Evolutionary conservation across 2,888 invertebrate genomes (phyloP).

Genomic region (Tetheella fluctuosa): DNA sequence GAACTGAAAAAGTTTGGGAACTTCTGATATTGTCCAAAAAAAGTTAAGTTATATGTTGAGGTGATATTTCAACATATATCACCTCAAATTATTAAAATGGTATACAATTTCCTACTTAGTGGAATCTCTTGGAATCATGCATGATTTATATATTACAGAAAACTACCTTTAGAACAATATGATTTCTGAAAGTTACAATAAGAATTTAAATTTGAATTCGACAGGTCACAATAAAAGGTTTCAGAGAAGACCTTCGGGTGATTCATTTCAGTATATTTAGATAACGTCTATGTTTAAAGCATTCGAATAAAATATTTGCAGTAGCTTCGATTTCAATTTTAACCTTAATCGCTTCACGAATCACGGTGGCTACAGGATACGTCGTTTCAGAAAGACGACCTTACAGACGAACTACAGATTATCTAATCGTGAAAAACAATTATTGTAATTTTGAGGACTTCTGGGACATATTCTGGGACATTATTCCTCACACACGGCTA

Average conservation of each 20-base stretch:
- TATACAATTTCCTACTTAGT: no score
- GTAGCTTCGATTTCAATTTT: constrained; percentile 50
- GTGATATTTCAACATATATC: no score
- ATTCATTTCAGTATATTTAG: constrained; percentile 64
- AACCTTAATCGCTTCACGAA: constrained; percentile 50
- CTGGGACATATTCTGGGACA: no score
- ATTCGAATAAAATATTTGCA: constrained; percentile 56
- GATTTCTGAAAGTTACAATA: not conserved
- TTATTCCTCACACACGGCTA: no score
- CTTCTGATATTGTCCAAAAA: no score
- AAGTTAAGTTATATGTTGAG: no score
- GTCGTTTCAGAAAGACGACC: constrained; percentile 40
- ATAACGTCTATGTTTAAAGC: constrained; percentile 55
- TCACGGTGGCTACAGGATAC: constrained; percentile 49
- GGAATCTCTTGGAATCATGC: no score
- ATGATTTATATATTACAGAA: no score
- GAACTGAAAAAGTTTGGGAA: no score
- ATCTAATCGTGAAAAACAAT: not conserved
- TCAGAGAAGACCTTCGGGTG: constrained; percentile 44
- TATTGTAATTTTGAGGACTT: not conserved
- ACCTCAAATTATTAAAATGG: no score
- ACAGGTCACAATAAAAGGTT: constrained; percentile 27
- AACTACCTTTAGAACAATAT: no score
- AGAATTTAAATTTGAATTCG: not conserved
- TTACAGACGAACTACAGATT: constrained; percentile 24